Evolutionary conservation across 2,797 vertebrate genomes (phyloP), one percentile per base, ranked within the genome.

Genomic region (Ctenopoma multispine): DNA sequence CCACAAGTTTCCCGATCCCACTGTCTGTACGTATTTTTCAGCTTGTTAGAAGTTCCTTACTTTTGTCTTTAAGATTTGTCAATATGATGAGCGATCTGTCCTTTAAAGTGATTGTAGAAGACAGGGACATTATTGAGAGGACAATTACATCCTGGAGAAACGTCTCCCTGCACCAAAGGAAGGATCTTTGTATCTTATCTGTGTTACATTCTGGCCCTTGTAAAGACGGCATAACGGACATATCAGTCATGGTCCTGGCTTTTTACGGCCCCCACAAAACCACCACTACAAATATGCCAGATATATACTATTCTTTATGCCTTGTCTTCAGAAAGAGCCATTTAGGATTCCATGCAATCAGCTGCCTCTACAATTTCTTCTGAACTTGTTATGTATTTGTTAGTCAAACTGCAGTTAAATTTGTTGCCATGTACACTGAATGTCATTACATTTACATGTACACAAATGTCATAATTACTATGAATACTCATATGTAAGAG

Each of bases 371-470:
- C 71, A 63, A 59, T 82, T 82, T 85, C 46, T n/a, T 23, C 56
- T 68, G 15, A 72, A 57, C 56, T 59, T 65, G 48, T 74, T 60
- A 55, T 82, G 50, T 47, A 78, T 92, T 90, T 89, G 72, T 27
- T 77, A 76, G 81, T 86, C 78, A 90, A 87, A 90, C 69, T 77
- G 66, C 58, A 88, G 77, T 79, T 66, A 87, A 90, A 91, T 86
- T 8, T 72, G 31, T 31, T 57, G 3, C 44, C 54, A 36, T 70
- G 53, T 59, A 48, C 60, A 15, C 69, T 48, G 63, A 60, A 41
- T 59, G 61, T 38, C 69, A 63, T 44, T 48, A 18, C 10, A 58
- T 77, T 74, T 73, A 44, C 68, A 59, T 63, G 21, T 18, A 51
- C 18, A 43, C 54, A 75, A 63, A 79, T 27, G 51, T 47, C 18